Evolutionary conservation across 2,797 vertebrate genomes (phyloP).

Genomic region (Tiaroga cobitis): DNA sequence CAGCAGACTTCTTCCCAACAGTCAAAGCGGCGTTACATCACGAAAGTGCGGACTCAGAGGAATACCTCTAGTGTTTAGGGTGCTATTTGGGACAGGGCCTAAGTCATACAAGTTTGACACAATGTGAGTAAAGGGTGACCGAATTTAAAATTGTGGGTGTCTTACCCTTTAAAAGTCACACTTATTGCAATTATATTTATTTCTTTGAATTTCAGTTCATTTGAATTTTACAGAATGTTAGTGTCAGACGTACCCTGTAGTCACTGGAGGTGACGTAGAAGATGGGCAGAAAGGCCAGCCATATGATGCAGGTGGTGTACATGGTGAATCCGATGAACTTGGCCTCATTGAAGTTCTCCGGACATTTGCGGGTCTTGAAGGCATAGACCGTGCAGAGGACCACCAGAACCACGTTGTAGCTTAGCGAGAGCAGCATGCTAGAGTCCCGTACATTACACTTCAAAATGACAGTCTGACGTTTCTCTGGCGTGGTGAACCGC

Average conservation of each 20-base stretch:
- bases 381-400: conserved; percentile 98
- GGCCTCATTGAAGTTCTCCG: conserved; percentile 99
- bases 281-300: conserved; percentile 98
- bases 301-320: conserved; percentile 99
- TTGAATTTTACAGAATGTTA: not conserved
- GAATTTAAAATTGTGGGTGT: fast-evolving
- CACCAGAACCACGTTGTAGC: conserved; percentile 94
- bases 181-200: not conserved
- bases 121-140: not conserved
- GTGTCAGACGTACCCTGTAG: conserved; percentile 89
- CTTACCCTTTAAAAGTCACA: not conserved
- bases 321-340: conserved; percentile 99
- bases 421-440: conserved; percentile 96
- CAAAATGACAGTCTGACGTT: conserved; percentile 94
- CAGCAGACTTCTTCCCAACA: too few species aligned
- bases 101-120: too few species aligned
- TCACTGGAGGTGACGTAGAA: conserved; percentile 99
- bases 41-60: too few species aligned
- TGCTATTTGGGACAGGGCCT: too few species aligned
- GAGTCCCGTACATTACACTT: conserved; percentile 98
- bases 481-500: conserved; percentile 90
- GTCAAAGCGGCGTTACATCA: too few species aligned
- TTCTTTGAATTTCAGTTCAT: not conserved
- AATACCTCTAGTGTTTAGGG: too few species aligned
- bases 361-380: conserved; percentile 99